These are phyloP conservation scores for Heliconius charithonia DNA, from an alignment of 2,888 invertebrate genomes.

Conservation along the genomic window DNA sequence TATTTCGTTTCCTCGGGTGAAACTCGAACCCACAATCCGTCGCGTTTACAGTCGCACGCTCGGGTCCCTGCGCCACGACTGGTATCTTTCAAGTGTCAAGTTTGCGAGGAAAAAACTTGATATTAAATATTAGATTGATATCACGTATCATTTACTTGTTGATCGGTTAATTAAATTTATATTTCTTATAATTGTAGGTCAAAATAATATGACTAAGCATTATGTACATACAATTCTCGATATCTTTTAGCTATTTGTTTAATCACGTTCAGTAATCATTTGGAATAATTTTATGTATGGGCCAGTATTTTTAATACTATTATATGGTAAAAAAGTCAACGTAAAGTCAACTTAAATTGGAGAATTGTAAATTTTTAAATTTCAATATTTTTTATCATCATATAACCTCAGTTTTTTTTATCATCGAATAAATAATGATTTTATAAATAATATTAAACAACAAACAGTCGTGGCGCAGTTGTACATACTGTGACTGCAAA, in stretches of 20 bases:
- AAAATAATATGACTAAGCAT: not conserved
- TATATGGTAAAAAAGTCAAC: not conserved
- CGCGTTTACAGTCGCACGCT: too few relatives aligned
- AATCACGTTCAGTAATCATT: not conserved
- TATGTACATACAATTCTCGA: not conserved
- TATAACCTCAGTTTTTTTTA: too few relatives aligned
- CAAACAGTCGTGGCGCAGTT: too few relatives aligned
- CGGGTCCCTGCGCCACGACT: not conserved
- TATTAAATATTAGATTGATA: not conserved
- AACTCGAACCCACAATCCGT: too few relatives aligned
- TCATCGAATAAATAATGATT: too few relatives aligned
- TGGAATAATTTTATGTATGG: not conserved
- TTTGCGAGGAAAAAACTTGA: not conserved
- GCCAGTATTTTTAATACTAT: not conserved
- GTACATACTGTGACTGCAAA: too few relatives aligned
- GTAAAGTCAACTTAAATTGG: too few relatives aligned
- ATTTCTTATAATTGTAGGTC: too few relatives aligned
- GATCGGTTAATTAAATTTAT: conserved; percentile 1
- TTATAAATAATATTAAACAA: too few relatives aligned
- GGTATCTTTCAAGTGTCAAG: not conserved
- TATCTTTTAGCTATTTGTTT: not conserved
- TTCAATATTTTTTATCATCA: too few relatives aligned
- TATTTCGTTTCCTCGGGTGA: too few relatives aligned
- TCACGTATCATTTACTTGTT: not conserved
- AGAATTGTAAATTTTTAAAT: too few relatives aligned